These are phyloP conservation scores for Drosophila algonquin DNA, from an alignment of 2,888 invertebrate species.

Conservation along the genomic window DNA sequence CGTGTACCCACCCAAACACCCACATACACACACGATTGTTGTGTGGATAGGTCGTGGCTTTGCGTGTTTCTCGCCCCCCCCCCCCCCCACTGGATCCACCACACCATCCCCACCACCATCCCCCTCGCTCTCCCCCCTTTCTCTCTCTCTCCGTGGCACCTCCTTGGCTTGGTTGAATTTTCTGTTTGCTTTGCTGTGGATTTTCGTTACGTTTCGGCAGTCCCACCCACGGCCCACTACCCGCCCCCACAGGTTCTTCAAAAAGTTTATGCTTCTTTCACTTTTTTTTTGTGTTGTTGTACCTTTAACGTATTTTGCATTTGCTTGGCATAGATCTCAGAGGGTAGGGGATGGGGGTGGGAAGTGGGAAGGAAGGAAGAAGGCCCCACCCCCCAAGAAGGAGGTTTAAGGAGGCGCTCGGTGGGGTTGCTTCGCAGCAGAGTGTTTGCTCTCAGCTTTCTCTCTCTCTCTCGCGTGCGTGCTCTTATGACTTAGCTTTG, in stretches of 20 bases:
- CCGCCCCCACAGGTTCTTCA: neutral
- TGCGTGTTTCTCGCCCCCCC: conserved; percentile 28
- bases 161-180: conserved; percentile 59
- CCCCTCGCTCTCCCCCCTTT: neutral
- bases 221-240: conserved; percentile 6
- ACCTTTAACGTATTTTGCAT: conserved; percentile 68
- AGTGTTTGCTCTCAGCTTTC: conserved; percentile 31
- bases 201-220: conserved; percentile 68
- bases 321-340: conserved; percentile 48
- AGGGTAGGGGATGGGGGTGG: conserved; percentile 11
- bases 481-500: conserved; percentile 7
- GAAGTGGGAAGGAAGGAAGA: neutral
- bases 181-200: conserved; percentile 72
- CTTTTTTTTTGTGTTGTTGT: conserved; percentile 24
- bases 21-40: conserved; percentile 75
- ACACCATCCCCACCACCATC: neutral
- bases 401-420: neutral
- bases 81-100: neutral
- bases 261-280: conserved; percentile 53
- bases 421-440: conserved; percentile 24
- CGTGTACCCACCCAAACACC: conserved; percentile 46
- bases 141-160: conserved; percentile 5
- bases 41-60: conserved; percentile 80
- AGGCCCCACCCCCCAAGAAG: too few relatives aligned
- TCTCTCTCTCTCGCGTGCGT: conserved; percentile 12